These are phyloP conservation scores for Neofelis nebulosa DNA, from an alignment of 2,113 vertebrate genomes.

Conservation along the genomic window DNA sequence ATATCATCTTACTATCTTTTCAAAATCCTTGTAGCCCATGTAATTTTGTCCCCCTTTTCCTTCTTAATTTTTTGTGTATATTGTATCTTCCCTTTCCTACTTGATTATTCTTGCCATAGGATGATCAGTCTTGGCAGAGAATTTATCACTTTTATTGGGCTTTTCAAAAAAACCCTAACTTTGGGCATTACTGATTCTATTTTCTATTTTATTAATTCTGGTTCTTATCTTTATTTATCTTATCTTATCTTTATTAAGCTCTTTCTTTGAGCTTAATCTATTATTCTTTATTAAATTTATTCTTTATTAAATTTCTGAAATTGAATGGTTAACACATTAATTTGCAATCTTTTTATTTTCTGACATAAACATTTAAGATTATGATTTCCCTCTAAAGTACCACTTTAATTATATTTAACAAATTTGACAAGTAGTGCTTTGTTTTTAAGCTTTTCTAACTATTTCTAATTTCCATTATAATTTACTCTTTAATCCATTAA, in stretches of 20 bases:
- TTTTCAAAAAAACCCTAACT: background rate
- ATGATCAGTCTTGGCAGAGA: background rate
- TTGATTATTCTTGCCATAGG: background rate
- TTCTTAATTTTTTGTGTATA: background rate
- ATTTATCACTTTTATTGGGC: background rate
- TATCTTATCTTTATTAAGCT: no score
- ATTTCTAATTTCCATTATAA: background rate
- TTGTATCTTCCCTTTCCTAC: background rate
- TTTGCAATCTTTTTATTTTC: conserved; percentile 8
- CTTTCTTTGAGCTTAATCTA: background rate
- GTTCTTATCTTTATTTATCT: background rate
- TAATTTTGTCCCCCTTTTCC: background rate
- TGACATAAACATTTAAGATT: background rate
- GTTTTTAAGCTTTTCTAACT: background rate
- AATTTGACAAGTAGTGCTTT: background rate
- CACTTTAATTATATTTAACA: background rate
- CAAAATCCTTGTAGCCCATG: background rate
- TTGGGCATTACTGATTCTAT: background rate
- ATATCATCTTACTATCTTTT: background rate
- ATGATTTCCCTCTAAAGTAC: background rate
- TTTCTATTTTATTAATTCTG: conserved; percentile 5
- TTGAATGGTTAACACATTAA: background rate
- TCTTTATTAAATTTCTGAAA: background rate
- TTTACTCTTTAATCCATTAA: background rate
- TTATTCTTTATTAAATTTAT: background rate